These are phyloP conservation scores for Heterotilapia buettikoferi DNA, from an alignment of 2,113 vertebrate genomes.

Conservation along the genomic window DNA sequence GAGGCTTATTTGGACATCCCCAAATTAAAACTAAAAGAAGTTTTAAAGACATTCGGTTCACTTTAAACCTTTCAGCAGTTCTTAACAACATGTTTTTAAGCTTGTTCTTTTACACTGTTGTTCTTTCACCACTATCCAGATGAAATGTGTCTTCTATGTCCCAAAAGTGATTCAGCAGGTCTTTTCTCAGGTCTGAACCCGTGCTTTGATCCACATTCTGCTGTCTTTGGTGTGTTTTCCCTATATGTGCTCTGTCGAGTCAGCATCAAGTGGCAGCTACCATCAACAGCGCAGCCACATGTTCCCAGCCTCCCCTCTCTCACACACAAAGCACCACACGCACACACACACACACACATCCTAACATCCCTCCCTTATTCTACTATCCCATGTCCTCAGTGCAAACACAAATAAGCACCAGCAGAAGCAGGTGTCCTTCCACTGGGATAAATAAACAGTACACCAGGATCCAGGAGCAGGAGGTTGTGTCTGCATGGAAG, in stretches of 20 bases:
- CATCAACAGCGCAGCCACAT: not conserved
- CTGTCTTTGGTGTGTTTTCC: not conserved
- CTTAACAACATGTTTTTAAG: not conserved
- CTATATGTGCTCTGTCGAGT: not conserved
- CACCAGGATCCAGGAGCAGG: conserved; percentile 63
- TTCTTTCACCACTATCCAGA: not conserved
- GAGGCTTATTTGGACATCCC: not conserved
- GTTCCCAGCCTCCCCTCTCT: not conserved
- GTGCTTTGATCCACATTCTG: not conserved
- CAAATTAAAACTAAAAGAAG: not conserved
- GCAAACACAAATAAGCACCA: conserved; percentile 69
- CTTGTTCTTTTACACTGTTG: not conserved
- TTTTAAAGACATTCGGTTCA: not conserved
- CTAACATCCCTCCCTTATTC: conserved; percentile 7
- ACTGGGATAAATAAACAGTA: conserved; percentile 66
- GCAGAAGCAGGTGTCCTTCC: conserved; percentile 61
- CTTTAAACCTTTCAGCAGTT: not conserved
- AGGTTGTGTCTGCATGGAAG: conserved; percentile 13
- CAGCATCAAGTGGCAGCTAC: conserved; percentile 12
- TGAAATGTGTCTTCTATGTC: not conserved
- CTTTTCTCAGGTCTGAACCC: not conserved
- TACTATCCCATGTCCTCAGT: conserved; percentile 52
- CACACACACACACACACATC: not conserved
- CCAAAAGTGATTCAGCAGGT: not conserved
- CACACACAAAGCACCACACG: not conserved